phyloP scores from a whole-genome alignment of 2,888 invertebrate species.

The Campoplex capitator region DNA sequence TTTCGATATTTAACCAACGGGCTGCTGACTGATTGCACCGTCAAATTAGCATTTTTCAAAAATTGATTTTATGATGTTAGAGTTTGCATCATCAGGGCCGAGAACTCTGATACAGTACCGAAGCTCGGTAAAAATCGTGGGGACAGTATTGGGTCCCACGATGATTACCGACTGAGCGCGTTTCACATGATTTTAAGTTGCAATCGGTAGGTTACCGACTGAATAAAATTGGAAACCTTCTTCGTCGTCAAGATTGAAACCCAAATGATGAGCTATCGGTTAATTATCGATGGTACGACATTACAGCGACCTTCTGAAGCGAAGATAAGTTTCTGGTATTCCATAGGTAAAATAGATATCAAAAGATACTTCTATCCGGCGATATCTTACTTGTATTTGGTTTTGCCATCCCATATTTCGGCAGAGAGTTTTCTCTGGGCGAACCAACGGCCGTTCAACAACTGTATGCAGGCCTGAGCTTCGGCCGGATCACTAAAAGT shows the following conservation, averaged over 20 bases:
- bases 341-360: conserved; percentile 25
- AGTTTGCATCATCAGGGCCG: too few relatives aligned
- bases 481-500: conserved; percentile 95
- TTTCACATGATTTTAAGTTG: too few relatives aligned
- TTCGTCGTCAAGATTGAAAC: not conserved
- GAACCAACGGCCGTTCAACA: conserved; percentile 96
- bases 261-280: not conserved
- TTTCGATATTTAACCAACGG: too few relatives aligned
- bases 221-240: not conserved
- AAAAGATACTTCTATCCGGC: not conserved
- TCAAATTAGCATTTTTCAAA: too few relatives aligned
- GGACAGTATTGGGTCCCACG: too few relatives aligned
- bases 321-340: not conserved
- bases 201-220: not conserved
- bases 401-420: conserved; percentile 97
- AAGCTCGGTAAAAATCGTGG: too few relatives aligned
- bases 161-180: too few relatives aligned
- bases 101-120: too few relatives aligned
- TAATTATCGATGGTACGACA: conserved; percentile 24
- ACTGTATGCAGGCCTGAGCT: conserved; percentile 94
- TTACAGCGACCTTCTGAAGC: not conserved
- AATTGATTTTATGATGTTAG: too few relatives aligned
- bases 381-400: conserved; percentile 90
- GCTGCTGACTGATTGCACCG: too few relatives aligned
- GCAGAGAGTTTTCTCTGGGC: conserved; percentile 94